phyloP scores from a whole-genome alignment of 2,888 invertebrate species.

The Dioctria linearis region DNA sequence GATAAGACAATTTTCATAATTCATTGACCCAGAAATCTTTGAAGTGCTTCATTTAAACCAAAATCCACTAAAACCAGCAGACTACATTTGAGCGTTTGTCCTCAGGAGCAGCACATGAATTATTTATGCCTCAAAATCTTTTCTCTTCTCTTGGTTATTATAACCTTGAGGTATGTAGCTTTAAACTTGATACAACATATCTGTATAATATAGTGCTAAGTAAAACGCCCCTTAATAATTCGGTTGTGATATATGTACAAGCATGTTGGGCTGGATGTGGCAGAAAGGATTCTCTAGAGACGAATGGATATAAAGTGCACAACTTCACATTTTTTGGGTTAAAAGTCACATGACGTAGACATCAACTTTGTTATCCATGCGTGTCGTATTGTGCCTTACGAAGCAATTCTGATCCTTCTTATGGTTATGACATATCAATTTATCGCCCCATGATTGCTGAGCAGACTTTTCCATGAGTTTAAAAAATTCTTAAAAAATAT shows the following conservation, averaged over 20 bases:
- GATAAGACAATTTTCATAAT: constrained; percentile 9
- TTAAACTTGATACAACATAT: not conserved
- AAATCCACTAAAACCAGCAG: not conserved
- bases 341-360: constrained; percentile 28
- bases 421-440: constrained; percentile 43
- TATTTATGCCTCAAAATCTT: constrained; percentile 22
- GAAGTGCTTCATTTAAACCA: constrained; percentile 24
- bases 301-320: constrained; percentile 23
- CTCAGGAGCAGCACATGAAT: constrained; percentile 10
- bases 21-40: constrained; percentile 13
- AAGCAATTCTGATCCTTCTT: constrained; percentile 8
- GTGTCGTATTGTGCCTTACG: not conserved
- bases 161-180: constrained; percentile 5
- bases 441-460: constrained; percentile 23
- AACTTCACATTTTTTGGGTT: constrained; percentile 18
- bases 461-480: no score
- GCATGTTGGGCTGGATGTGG: constrained; percentile 4
- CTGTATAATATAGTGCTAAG: not conserved
- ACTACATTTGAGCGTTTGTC: not conserved
- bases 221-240: not conserved
- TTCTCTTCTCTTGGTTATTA: constrained; percentile 15
- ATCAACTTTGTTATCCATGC: constrained; percentile 15
- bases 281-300: constrained; percentile 29
- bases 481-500: no score
- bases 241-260: not conserved